Conservation (phyloP, 2,888 invertebrate genomes). For the Chrysolina haemoptera region DNA sequence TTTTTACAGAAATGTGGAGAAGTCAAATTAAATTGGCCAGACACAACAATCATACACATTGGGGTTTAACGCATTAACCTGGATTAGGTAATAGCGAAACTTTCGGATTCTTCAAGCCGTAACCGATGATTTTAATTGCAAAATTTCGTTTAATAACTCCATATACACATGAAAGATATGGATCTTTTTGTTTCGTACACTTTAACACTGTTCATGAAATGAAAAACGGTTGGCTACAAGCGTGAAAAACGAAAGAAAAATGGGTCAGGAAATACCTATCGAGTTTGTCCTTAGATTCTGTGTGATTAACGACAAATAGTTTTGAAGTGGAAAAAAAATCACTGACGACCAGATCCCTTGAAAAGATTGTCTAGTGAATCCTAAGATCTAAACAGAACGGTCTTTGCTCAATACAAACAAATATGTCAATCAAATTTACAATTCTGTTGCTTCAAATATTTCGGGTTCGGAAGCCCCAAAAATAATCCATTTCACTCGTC, state of each 20-base stretch:
- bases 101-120: slow-evolving; percentile 63
- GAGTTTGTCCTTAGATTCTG: not conserved
- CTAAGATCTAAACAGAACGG: no score
- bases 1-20: slow-evolving; percentile 38
- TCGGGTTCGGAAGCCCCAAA: no score
- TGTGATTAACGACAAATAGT: not conserved
- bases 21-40: slow-evolving; percentile 37
- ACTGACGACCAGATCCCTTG: no score
- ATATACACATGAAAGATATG: slow-evolving; percentile 17
- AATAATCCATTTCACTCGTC: no score
- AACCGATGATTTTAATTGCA: slow-evolving; percentile 61
- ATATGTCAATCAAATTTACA: no score
- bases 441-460: no score
- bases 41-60: slow-evolving; percentile 53
- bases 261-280: slow-evolving; percentile 10
- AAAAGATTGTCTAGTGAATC: no score
- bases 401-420: no score
- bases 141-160: slow-evolving; percentile 59
- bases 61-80: slow-evolving; percentile 65
- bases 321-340: no score
- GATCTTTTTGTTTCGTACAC: slow-evolving; percentile 36
- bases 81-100: slow-evolving; percentile 66
- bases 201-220: slow-evolving; percentile 41
- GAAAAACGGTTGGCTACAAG: slow-evolving; percentile 31
- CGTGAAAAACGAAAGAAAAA: slow-evolving; percentile 28